These are phyloP conservation scores for Steinernema khuongi DNA, from an alignment of 1,140 invertebrate genomes.

Conservation along the genomic window DNA sequence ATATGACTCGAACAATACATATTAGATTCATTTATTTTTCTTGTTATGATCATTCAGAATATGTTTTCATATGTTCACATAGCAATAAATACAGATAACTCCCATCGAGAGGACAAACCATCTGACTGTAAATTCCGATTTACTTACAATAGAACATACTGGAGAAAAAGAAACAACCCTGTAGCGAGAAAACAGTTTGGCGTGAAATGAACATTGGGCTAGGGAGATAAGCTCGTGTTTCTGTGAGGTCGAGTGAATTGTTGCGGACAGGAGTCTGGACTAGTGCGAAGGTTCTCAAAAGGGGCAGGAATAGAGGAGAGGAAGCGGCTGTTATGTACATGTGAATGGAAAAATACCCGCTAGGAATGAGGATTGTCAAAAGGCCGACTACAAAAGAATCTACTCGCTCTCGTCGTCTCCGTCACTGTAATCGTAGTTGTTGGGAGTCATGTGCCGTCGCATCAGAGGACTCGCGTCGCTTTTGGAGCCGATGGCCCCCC, in stretches of 20 bases:
- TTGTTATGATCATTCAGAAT: background rate
- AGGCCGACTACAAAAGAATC: background rate
- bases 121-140: too few relatives aligned
- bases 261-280: background rate
- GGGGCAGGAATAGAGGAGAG: background rate
- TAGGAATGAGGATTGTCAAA: background rate
- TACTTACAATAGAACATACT: too few relatives aligned
- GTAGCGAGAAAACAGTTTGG: background rate
- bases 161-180: background rate
- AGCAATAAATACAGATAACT: constrained; percentile 10
- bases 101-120: too few relatives aligned
- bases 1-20: background rate
- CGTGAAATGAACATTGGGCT: background rate
- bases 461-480: constrained; percentile 32
- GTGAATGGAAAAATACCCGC: background rate
- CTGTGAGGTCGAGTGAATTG: background rate
- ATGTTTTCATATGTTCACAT: background rate
- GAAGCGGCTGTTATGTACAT: background rate
- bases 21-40: background rate
- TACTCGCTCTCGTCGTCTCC: constrained; percentile 32
- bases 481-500: constrained; percentile 17
- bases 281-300: constrained; percentile 16
- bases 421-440: constrained; percentile 36
- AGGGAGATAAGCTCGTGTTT: background rate
- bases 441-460: constrained; percentile 21